Percentiles rank a stretch among this genome's conserved stretches.
Conservation (phyloP, 1,140 invertebrate species). For the Bombus sibiricus region DNA sequence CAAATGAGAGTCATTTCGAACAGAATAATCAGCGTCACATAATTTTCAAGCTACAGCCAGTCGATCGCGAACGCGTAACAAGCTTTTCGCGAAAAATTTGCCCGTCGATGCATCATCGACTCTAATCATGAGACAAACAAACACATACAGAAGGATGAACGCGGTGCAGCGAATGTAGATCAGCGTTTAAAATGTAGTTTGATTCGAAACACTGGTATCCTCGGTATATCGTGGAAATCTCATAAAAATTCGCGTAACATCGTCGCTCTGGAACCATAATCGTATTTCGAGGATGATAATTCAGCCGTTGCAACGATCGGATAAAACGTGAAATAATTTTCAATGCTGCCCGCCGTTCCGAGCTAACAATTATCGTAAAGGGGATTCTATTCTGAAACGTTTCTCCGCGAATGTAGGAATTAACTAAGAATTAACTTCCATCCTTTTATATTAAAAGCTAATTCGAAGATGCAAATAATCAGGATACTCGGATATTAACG, state of each 20-base stretch:
- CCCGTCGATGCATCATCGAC: not conserved
- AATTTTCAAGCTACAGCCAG: not conserved
- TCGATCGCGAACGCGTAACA: not conserved
- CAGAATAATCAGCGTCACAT: too few relatives aligned
- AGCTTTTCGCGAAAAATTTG: not conserved
- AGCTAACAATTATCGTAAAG: slow-evolving; percentile 23
- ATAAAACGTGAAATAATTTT: slow-evolving; percentile 48
- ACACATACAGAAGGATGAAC: not conserved
- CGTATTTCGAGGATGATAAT: slow-evolving; percentile 45
- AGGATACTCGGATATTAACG: too few relatives aligned
- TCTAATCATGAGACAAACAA: not conserved
- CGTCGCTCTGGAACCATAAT: slow-evolving; percentile 29
- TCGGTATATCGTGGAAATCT: not conserved
- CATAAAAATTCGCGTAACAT: slow-evolving; percentile 45
- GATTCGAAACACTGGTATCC: not conserved
- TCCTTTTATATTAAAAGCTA: too few relatives aligned
- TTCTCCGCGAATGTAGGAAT: not conserved
- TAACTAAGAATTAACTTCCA: not conserved
- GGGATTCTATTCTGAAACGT: not conserved
- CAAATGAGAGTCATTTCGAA: not conserved
- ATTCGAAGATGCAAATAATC: too few relatives aligned
- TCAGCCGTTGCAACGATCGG: slow-evolving; percentile 10
- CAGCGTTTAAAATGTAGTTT: slow-evolving; percentile 10
- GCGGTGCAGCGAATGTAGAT: slow-evolving; percentile 22
- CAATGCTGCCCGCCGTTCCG: not conserved